Conservation (phyloP, 2,888 invertebrate species). For the Uropetala carovei region DNA sequence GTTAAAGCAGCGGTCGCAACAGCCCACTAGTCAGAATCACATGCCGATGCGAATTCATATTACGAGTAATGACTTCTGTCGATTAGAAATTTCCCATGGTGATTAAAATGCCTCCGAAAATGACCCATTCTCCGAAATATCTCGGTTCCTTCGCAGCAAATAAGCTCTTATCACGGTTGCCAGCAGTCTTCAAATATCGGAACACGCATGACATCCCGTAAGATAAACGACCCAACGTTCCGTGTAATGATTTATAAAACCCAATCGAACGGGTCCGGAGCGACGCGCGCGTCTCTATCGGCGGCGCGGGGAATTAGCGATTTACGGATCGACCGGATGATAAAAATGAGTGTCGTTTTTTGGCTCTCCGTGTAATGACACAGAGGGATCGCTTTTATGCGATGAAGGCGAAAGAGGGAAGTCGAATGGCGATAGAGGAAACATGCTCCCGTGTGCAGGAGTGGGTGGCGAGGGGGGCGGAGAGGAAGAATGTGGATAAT, state of each 20-base stretch:
- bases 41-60: no score
- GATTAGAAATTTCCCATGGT: background rate
- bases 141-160: background rate
- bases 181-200: background rate
- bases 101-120: background rate
- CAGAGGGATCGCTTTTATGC: background rate
- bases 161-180: background rate
- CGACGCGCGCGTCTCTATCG: background rate
- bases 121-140: background rate
- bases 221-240: background rate
- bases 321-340: background rate
- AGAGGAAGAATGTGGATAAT: background rate
- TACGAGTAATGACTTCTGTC: background rate
- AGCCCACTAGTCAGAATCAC: no score
- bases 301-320: background rate
- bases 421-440: no score
- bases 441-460: background rate
- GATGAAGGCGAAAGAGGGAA: background rate
- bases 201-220: background rate
- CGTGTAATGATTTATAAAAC: constrained; percentile 3
- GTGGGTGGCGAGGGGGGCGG: background rate
- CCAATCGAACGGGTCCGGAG: background rate
- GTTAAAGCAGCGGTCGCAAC: no score
- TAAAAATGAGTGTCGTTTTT: background rate
- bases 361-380: background rate